A percentile compares a stretch with the other conserved stretches of the same genome.
phyloP scores from a whole-genome alignment of 2,888 invertebrate species.

The Elgonia sp. region DNA sequence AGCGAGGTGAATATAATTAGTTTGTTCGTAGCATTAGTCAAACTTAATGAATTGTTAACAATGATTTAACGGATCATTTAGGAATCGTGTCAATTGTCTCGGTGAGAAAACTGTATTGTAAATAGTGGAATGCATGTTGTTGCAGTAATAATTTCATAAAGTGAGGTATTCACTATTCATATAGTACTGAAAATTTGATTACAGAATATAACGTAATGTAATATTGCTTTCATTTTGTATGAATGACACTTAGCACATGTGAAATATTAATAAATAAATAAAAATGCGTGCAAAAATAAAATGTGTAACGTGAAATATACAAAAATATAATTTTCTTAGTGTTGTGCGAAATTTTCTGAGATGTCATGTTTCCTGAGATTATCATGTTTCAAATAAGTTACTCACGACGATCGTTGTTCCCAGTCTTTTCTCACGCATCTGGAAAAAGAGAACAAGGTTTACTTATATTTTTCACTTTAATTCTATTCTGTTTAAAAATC shows the following conservation, averaged over 20 bases:
- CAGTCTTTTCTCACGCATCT: constrained; percentile 64
- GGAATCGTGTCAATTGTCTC: background rate
- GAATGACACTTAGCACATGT: no score
- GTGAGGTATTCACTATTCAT: no score
- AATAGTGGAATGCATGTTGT: background rate
- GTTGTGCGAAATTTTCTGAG: background rate
- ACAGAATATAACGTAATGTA: no score
- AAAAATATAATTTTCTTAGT: background rate
- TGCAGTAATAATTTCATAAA: background rate
- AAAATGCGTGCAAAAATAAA: no score
- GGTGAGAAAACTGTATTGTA: no score
- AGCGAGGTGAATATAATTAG: constrained; percentile 22
- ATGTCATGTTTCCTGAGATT: no score
- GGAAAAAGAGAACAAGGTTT: constrained; percentile 33
- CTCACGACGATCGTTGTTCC: constrained; percentile 46
- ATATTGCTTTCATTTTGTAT: no score
- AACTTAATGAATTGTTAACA: constrained; percentile 23
- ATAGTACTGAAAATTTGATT: no score
- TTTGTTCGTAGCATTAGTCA: constrained; percentile 4
- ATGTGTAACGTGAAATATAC: no score
- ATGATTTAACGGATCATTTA: constrained; percentile 39
- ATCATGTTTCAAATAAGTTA: background rate
- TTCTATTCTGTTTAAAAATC: no score
- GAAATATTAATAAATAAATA: no score
- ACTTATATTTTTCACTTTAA: no score